A percentile compares a stretch with the other conserved stretches of the same genome.
phyloP scores from a whole-genome alignment of 2,888 invertebrate genomes.

The Tachina fera region DNA sequence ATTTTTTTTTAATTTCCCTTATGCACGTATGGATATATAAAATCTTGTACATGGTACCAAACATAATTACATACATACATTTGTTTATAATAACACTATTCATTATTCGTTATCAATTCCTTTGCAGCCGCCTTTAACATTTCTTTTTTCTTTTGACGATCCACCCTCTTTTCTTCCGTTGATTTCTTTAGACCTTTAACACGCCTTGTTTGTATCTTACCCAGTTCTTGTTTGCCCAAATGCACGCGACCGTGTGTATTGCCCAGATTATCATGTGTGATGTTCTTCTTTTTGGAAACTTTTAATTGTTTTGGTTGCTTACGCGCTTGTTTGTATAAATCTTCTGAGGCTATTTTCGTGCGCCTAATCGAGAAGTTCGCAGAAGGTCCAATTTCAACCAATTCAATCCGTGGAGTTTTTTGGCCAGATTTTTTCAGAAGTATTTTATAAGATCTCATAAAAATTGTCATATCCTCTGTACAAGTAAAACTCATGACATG shows the following conservation, averaged over 20 bases:
- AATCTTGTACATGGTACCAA: slow-evolving; percentile 34
- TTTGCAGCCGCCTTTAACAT: slow-evolving; percentile 77
- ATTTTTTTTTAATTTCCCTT: slow-evolving; percentile 3
- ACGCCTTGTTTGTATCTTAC: slow-evolving; percentile 92
- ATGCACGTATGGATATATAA: slow-evolving; percentile 15
- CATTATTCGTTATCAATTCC: slow-evolving; percentile 73
- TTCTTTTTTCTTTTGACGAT: slow-evolving; percentile 84
- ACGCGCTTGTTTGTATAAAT: slow-evolving; percentile 92
- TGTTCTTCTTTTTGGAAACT: slow-evolving; percentile 94
- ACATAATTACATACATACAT: slow-evolving; percentile 23
- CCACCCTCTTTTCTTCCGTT: slow-evolving; percentile 86
- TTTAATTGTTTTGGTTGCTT: slow-evolving; percentile 91
- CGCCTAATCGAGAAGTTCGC: slow-evolving; percentile 93
- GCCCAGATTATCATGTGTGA: slow-evolving; percentile 93
- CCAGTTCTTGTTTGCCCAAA: slow-evolving; percentile 94
- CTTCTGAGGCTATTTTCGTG: slow-evolving; percentile 94
- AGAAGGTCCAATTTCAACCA: slow-evolving; percentile 90
- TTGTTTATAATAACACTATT: slow-evolving; percentile 40
- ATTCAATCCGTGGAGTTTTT: slow-evolving; percentile 93
- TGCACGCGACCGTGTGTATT: slow-evolving; percentile 96
- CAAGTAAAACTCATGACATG: slow-evolving; percentile 96
- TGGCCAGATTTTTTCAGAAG: slow-evolving; percentile 95
- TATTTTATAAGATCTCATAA: slow-evolving; percentile 91
- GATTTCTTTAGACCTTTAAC: slow-evolving; percentile 94
- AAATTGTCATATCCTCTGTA: slow-evolving; percentile 89